phyloP scores from a whole-genome alignment of 2,888 invertebrate genomes.

The Troides oblongomaculatus region DNA sequence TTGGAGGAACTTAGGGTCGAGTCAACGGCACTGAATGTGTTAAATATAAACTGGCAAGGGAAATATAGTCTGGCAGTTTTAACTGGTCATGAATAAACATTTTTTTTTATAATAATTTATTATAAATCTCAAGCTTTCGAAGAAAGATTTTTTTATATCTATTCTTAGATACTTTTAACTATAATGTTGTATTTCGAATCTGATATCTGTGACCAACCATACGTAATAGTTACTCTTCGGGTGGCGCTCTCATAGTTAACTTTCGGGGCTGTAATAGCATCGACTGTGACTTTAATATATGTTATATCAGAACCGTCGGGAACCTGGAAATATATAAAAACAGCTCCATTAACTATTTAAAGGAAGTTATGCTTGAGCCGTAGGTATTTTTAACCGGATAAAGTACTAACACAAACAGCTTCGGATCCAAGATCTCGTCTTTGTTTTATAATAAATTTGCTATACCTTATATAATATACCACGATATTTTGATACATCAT shows the following conservation, averaged over 20 bases:
- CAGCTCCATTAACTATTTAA: not conserved
- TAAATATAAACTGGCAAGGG: not conserved
- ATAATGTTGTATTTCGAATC: slow-evolving; percentile 22
- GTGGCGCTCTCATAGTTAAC: slow-evolving; percentile 35
- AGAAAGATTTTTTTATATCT: not conserved
- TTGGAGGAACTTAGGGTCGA: too few relatives aligned
- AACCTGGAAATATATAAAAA: slow-evolving; percentile 30
- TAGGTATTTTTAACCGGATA: not conserved
- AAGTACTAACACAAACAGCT: too few relatives aligned
- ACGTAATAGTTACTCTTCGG: slow-evolving; percentile 33
- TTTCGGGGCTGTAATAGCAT: slow-evolving; percentile 36
- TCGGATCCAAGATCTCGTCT: too few relatives aligned
- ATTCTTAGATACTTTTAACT: slow-evolving; percentile 21
- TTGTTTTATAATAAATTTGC: too few relatives aligned
- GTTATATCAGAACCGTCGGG: slow-evolving; percentile 22
- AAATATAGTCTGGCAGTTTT: not conserved
- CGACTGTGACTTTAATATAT: slow-evolving; percentile 35
- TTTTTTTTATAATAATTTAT: not conserved
- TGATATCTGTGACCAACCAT: slow-evolving; percentile 33
- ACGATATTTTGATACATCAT: too few relatives aligned
- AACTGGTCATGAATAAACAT: not conserved
- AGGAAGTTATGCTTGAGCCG: not conserved
- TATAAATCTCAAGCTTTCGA: not conserved
- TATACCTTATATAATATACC: too few relatives aligned
- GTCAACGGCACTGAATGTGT: too few relatives aligned